phyloP scores from a whole-genome alignment of 2,113 vertebrate genomes.

The Entelurus aequoreus region DNA sequence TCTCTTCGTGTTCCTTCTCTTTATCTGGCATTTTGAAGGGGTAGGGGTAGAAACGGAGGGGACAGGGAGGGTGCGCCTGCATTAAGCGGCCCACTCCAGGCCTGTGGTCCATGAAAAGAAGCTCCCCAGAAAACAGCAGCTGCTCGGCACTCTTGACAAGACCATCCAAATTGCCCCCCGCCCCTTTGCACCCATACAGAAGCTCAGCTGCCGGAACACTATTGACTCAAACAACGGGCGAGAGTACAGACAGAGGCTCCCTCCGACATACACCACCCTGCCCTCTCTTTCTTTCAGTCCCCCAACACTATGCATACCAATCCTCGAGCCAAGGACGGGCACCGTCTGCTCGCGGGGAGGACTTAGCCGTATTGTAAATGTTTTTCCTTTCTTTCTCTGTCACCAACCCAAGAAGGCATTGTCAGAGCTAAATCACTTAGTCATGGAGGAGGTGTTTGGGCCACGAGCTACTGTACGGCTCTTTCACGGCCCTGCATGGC shows the following conservation, averaged over 20 bases:
- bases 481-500: slow-evolving; percentile 44
- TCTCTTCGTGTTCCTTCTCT: slow-evolving; percentile 40
- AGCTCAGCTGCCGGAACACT: slow-evolving; percentile 69
- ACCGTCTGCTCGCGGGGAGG: slow-evolving; percentile 33
- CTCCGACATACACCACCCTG: slow-evolving; percentile 19
- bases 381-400: slow-evolving; percentile 43
- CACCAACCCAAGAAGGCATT: slow-evolving; percentile 50
- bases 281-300: slow-evolving; percentile 44
- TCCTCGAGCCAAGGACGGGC: slow-evolving; percentile 47
- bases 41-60: slow-evolving; percentile 1
- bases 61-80: slow-evolving; percentile 26
- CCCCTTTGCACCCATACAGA: slow-evolving; percentile 57
- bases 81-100: slow-evolving; percentile 59
- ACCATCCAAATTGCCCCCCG: slow-evolving; percentile 67
- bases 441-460: slow-evolving; percentile 48
- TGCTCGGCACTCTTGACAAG: slow-evolving; percentile 70
- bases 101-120: slow-evolving; percentile 58
- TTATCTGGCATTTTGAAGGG: slow-evolving; percentile 41
- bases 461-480: slow-evolving; percentile 52
- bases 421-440: slow-evolving; percentile 67
- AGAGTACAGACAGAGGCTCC: slow-evolving; percentile 50
- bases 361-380: slow-evolving; percentile 51
- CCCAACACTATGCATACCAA: slow-evolving; percentile 57
- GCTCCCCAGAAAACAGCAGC: slow-evolving; percentile 67
- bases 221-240: slow-evolving; percentile 61